These are phyloP conservation scores for Diadema setosum DNA, from an alignment of 35 echinoderm and acorn worm species.

Conservation along the genomic window DNA sequence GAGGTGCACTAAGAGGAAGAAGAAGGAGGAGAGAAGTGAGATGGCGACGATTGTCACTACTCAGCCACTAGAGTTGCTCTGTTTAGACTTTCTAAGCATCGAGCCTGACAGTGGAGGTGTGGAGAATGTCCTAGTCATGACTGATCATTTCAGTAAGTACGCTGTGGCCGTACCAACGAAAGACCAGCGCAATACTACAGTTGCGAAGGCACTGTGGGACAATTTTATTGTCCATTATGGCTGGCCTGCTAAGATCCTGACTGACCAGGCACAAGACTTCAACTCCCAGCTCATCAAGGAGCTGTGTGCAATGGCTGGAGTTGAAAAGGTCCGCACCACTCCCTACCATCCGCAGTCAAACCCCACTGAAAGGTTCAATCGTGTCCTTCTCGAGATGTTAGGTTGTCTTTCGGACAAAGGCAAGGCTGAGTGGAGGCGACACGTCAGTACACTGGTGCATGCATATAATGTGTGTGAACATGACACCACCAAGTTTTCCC, in stretches of 20 bases:
- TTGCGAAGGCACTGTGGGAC: not conserved
- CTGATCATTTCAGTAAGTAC: not conserved
- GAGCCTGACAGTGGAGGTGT: conserved; percentile 30
- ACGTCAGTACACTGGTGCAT: conserved; percentile 10
- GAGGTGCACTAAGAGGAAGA: conserved; percentile 39
- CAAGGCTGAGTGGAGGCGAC: not conserved
- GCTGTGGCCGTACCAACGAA: not conserved
- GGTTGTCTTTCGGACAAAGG: not conserved
- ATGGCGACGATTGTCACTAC: conserved; percentile 45
- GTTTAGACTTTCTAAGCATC: conserved; percentile 58
- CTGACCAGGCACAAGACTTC: conserved; percentile 56
- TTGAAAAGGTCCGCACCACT: conserved; percentile 22
- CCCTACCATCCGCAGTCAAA: conserved; percentile 58
- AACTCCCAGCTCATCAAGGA: conserved; percentile 25
- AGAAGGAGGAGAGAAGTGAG: conserved; percentile 8
- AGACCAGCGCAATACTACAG: not conserved
- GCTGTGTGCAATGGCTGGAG: conserved; percentile 30
- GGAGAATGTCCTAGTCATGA: not conserved
- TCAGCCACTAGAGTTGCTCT: conserved; percentile 48
- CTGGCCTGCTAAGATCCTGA: conserved; percentile 13
- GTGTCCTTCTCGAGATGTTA: not conserved
- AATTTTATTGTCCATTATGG: conserved; percentile 61
- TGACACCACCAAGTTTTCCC: conserved; percentile 31
- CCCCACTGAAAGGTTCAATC: conserved; percentile 39
- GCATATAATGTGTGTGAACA: conserved; percentile 20